phyloP scores from a whole-genome alignment of 2,797 vertebrate species.

The Gouania willdenowi region DNA sequence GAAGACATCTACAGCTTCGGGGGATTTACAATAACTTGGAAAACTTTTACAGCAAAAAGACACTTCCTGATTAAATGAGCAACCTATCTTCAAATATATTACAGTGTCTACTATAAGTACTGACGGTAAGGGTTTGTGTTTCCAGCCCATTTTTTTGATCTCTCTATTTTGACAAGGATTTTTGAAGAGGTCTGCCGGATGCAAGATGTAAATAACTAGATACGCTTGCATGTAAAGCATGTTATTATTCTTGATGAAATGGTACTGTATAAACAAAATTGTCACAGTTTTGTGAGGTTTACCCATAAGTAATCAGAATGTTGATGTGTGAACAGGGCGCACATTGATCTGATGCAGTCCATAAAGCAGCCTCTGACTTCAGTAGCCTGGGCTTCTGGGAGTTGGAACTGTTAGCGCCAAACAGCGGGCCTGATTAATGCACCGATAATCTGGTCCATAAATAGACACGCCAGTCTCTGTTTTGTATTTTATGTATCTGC shows the following conservation, averaged over 20 bases:
- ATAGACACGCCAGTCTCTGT: slow-evolving; percentile 72
- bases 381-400: slow-evolving; percentile 30
- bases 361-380: slow-evolving; percentile 57
- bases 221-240: too few relatives aligned
- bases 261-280: slow-evolving; percentile 4
- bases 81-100: too few relatives aligned
- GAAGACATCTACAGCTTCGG: too few relatives aligned
- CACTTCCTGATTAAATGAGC: too few relatives aligned
- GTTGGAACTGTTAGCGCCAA: slow-evolving; percentile 44
- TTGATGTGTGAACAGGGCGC: slow-evolving; percentile 34
- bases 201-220: neutral
- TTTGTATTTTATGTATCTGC: slow-evolving; percentile 77
- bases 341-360: slow-evolving; percentile 51
- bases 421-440: slow-evolving; percentile 68
- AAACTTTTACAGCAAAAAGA: too few relatives aligned
- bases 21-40: too few relatives aligned
- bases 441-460: slow-evolving; percentile 76
- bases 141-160: too few relatives aligned
- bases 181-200: too few relatives aligned
- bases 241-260: slow-evolving; percentile 6
- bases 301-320: slow-evolving; percentile 32
- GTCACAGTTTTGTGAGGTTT: slow-evolving; percentile 31
- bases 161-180: too few relatives aligned
- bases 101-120: too few relatives aligned
- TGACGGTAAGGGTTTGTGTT: too few relatives aligned